These are phyloP conservation scores for Stenurella melanura DNA, from an alignment of 2,888 invertebrate species.

Conservation along the genomic window DNA sequence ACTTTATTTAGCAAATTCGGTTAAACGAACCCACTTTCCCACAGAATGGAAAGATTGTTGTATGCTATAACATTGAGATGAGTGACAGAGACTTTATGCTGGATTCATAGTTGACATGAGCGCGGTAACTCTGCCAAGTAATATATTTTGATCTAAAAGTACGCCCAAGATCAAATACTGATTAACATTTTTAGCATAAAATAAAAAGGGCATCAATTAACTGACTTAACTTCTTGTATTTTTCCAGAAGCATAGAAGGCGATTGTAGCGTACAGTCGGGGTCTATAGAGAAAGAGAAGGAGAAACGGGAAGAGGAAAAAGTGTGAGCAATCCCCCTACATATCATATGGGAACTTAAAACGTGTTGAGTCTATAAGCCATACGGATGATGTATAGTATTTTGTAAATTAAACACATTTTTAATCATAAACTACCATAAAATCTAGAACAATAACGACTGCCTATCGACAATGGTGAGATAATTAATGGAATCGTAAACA, in stretches of 20 bases:
- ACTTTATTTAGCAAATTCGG: too few species aligned
- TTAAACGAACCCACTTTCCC: too few species aligned
- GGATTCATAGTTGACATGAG: too few species aligned
- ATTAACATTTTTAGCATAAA: not conserved
- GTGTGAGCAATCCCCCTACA: conserved; percentile 66
- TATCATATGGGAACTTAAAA: conserved; percentile 67
- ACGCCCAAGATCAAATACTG: too few species aligned
- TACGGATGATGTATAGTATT: conserved; percentile 67
- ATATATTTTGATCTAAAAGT: too few species aligned
- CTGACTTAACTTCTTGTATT: conserved; percentile 5
- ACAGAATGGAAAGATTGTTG: too few species aligned
- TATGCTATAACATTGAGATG: too few species aligned
- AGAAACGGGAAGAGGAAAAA: conserved; percentile 54
- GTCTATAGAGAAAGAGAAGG: conserved; percentile 49
- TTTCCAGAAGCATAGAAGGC: conserved; percentile 54
- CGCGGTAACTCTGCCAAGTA: too few species aligned
- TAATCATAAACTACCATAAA: conserved; percentile 60
- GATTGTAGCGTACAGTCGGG: conserved; percentile 44
- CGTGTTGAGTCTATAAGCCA: conserved; percentile 64
- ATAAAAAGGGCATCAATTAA: not conserved
- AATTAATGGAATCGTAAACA: conserved; percentile 39
- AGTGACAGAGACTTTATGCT: too few species aligned
- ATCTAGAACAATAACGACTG: conserved; percentile 60
- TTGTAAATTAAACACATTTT: conserved; percentile 67
- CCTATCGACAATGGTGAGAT: conserved; percentile 60